Percentiles rank a stretch among this genome's conserved stretches.
Evolutionary conservation across 92 coral and sea anemone genomes (phyloP).

Genomic region (Epizoanthus scotinus): DNA sequence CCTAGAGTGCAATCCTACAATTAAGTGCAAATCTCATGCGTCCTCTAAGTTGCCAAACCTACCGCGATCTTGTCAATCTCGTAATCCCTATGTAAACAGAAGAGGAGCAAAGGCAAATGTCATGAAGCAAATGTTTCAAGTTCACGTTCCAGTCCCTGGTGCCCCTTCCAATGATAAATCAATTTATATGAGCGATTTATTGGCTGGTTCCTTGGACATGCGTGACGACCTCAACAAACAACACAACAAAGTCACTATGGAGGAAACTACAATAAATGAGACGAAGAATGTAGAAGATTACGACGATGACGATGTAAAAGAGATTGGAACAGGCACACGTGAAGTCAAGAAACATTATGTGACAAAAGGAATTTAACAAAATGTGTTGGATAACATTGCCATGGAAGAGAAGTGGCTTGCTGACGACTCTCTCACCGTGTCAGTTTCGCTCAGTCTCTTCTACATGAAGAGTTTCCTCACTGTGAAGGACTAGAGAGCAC

Average conservation of each 20-base stretch:
- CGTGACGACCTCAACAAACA: neutral
- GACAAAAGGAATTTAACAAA: neutral
- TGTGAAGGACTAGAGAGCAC: too few relatives aligned
- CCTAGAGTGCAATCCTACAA: neutral
- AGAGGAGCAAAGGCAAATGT: neutral
- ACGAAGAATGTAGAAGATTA: neutral
- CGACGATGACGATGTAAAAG: neutral
- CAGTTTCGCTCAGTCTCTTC: too few relatives aligned
- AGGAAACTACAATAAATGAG: neutral
- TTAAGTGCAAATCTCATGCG: neutral
- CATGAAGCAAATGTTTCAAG: neutral
- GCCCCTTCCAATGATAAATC: too few relatives aligned
- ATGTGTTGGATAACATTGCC: too few relatives aligned
- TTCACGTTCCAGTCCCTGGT: too few relatives aligned
- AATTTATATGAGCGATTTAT: too few relatives aligned
- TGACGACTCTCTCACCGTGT: too few relatives aligned
- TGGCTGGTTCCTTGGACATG: too few relatives aligned
- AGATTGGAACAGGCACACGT: neutral
- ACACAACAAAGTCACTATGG: neutral
- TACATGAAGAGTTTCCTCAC: too few relatives aligned
- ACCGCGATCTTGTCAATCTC: neutral
- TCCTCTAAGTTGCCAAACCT: neutral
- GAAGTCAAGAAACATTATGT: neutral
- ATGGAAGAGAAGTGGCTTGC: too few relatives aligned
- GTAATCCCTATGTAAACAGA: neutral